phyloP scores from a whole-genome alignment of 2,888 invertebrate genomes.

The Cheilosia soror region DNA sequence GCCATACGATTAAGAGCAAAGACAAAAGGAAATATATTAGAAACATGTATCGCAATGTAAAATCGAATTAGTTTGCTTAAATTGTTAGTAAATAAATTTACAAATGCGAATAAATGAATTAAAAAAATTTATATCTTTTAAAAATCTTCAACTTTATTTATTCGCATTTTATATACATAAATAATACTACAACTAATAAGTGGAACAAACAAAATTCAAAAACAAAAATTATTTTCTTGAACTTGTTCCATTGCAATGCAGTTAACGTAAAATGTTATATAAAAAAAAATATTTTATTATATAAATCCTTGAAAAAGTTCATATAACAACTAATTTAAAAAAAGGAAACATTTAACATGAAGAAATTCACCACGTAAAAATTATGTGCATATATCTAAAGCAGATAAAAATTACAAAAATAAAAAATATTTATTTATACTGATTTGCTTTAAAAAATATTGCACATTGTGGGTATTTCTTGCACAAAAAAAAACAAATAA shows the following conservation, averaged over 20 bases:
- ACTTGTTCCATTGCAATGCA: slow-evolving; percentile 63
- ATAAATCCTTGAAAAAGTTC: slow-evolving; percentile 44
- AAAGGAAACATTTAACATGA: slow-evolving; percentile 21
- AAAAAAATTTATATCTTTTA: too few species aligned
- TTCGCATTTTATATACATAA: slow-evolving; percentile 19
- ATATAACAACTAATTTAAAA: slow-evolving; percentile 38
- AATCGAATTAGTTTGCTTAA: slow-evolving; percentile 1
- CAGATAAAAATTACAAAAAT: slow-evolving; percentile 32
- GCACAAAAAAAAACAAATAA: slow-evolving; percentile 37
- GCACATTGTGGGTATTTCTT: slow-evolving; percentile 57
- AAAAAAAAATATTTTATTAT: slow-evolving; percentile 8
- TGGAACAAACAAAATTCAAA: slow-evolving; percentile 72
- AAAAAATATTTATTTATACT: slow-evolving; percentile 6
- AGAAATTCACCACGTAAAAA: slow-evolving; percentile 33
- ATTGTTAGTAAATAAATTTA: slow-evolving; percentile 33
- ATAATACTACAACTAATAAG: slow-evolving; percentile 32
- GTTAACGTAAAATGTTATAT: background rate
- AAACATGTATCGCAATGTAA: background rate
- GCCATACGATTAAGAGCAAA: slow-evolving; percentile 76
- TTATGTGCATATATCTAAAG: slow-evolving; percentile 54
- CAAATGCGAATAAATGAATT: slow-evolving; percentile 28
- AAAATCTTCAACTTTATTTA: background rate
- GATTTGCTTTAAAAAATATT: slow-evolving; percentile 45
- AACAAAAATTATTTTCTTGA: slow-evolving; percentile 17
- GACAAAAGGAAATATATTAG: slow-evolving; percentile 54